A percentile compares a stretch with the other conserved stretches of the same genome.
These are phyloP conservation scores for Botia almorhae DNA, from an alignment of 2,797 vertebrate species.

Conservation along the genomic window DNA sequence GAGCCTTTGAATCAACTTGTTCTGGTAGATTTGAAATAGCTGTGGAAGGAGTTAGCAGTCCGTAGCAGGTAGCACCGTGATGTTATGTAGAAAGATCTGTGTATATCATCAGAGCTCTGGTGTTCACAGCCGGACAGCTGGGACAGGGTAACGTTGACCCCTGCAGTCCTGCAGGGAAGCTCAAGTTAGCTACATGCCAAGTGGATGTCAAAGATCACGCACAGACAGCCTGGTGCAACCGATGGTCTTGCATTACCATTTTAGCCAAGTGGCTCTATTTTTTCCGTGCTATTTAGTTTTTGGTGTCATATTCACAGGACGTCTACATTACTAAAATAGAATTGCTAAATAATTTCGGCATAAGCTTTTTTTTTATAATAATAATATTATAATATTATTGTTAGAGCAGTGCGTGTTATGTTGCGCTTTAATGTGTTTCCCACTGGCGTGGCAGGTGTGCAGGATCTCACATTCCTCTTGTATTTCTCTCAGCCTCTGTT, in stretches of 20 bases:
- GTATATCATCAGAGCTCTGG: slow-evolving; percentile 29
- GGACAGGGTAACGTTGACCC: slow-evolving; percentile 19
- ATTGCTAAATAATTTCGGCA: not conserved
- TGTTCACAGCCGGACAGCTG: slow-evolving; percentile 43
- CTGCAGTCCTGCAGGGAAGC: not conserved
- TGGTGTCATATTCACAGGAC: slow-evolving; percentile 34
- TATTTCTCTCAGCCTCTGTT: slow-evolving; percentile 68
- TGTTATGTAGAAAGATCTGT: slow-evolving; percentile 22
- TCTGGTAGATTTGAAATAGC: not conserved
- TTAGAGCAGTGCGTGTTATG: not conserved
- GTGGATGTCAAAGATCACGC: slow-evolving; percentile 45
- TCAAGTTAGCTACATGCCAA: slow-evolving; percentile 48
- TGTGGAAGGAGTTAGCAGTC: slow-evolving; percentile 27
- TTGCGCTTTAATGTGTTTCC: slow-evolving; percentile 24
- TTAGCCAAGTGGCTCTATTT: slow-evolving; percentile 25
- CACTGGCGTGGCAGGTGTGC: slow-evolving; percentile 71
- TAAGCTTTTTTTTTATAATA: not conserved
- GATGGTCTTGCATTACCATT: not conserved
- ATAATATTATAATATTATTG: no score
- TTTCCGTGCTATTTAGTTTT: slow-evolving; percentile 17
- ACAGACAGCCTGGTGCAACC: not conserved
- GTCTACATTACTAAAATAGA: slow-evolving; percentile 9
- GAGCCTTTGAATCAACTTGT: slow-evolving; percentile 18
- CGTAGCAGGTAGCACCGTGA: not conserved
- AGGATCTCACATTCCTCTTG: slow-evolving; percentile 76